phyloP scores from a whole-genome alignment of 2,113 vertebrate genomes.

The Deroptyus accipitrinus region DNA sequence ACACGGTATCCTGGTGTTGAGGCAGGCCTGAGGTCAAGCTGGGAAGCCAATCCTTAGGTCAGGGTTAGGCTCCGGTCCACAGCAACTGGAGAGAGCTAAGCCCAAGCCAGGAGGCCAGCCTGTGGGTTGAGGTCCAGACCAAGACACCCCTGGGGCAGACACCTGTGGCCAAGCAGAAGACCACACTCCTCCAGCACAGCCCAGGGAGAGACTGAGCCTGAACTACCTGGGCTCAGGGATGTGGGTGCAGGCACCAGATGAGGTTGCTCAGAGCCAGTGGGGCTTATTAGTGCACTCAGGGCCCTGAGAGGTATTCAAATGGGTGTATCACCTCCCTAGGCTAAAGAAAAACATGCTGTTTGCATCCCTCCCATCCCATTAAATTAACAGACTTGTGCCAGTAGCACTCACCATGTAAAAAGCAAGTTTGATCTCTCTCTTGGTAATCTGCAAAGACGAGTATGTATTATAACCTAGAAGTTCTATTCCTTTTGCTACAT shows the following conservation, averaged over 20 bases:
- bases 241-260: neutral
- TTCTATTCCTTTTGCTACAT: neutral
- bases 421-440: neutral
- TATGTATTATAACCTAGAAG: neutral
- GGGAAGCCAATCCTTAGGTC: neutral
- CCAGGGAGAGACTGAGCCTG: neutral
- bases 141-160: neutral
- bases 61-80: neutral
- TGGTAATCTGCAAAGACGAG: neutral
- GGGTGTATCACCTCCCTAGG: neutral
- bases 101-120: neutral
- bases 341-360: neutral
- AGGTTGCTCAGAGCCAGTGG: neutral
- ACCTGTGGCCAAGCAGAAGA: neutral
- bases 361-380: neutral
- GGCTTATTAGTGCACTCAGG: neutral
- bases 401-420: neutral
- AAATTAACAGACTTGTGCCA: neutral
- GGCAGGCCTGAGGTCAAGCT: neutral
- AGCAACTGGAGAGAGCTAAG: neutral
- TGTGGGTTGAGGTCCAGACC: fast-evolving
- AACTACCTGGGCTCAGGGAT: too few relatives aligned
- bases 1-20: fast-evolving
- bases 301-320: neutral
- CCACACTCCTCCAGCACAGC: neutral